Base-by-base conservation (phyloP, 2,797 vertebrate species). In the Onychomys torridus region DNA sequence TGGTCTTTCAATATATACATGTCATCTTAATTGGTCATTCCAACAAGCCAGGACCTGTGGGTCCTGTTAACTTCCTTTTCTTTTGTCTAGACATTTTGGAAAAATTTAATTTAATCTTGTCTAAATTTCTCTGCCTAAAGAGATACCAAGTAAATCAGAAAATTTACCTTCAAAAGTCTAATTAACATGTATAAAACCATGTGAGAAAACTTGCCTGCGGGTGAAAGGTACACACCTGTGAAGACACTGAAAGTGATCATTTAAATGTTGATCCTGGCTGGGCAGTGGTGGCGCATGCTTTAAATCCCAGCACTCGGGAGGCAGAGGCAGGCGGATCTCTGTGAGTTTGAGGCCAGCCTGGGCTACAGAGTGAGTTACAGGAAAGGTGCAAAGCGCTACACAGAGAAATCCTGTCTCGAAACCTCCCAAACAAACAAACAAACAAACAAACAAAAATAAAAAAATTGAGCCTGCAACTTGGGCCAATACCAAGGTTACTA, bases 101-200 rank as follows among this genome's bases (percentile, higher is more conserved):
- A 59, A 49, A 84, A 14, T 55, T 71, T 55, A 90, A 55, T 84
- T 89, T 92, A 37, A 82, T 69, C 25, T 37, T 76, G 9, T 94
- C n/a, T 93, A 43, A 78, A 37, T 94, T 71, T 86, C 52, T 82
- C 32, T 84, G 8, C 25, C 55, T 78, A 78, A 90, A 73, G 88
- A 19, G 25, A 40, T 77, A 32, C 17, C 69, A 59, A 59, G 37
- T 91, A 95, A 88, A 90, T 93, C 43, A 90, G 40, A 6, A 40
- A 57, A 40, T 63, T 90, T n/a, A 12, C 49, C 57, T 84, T 91
- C 40, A 37, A 77, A 93, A 19, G 25, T 65, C 71, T 83, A 63
- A 11, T 95, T n/a, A 91, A 84, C 49, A 93, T 67, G 71, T 78
- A 37, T 71, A 85, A 93, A 96, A 71, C 27, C 32, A 29, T 97